Evolutionary conservation across 1,140 invertebrate species (phyloP), one percentile per base, ranked within the genome.

Genomic region (Pararge aegeria): DNA sequence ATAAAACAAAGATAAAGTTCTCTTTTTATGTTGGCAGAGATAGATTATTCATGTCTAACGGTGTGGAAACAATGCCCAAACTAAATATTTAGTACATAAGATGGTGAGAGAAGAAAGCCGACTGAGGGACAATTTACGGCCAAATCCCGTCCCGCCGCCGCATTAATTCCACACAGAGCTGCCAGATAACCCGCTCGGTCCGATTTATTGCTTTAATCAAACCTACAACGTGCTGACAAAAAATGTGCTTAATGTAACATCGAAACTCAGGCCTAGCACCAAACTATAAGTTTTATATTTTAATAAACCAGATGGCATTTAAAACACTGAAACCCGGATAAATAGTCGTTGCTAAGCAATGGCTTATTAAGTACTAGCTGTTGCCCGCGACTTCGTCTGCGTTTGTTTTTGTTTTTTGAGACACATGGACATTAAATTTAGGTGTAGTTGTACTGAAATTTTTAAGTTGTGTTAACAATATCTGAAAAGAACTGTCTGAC

Each of bases 201-300:
- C 69, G 70, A 83, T 83, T 83, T 83, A 83, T 83, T 69, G 72
- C 73, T 80, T 83, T 83, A 83, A 83, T 83, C 74, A 80, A 80
- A 83, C 80, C 60, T 72, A 73, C 61, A 66, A 9, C 62, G 70
- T 69, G 67, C 68, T 75, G 75, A 78, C 77, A 82, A 82, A 49
- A 49, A 49, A 49, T 49, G 46, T 13, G 46, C 46, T 49, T 49
- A 49, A 49, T 49, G 46, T 49, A 20, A 49, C 24, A 15, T 15
- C 24, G 46, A 29, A 27, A 1, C 46, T 13, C 21, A 15, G 5
- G 15, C 5, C n/a, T n/a, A 12, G 46, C 46, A 27, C 21, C 24
- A 7, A 7, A 24, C 24, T n/a, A n/a, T n/a, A n/a, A n/a, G n/a
- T n/a, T n/a, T n/a, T n/a, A n/a, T n/a, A n/a, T n/a, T n/a, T n/a